These are phyloP conservation scores for Leptothorax acervorum DNA, from an alignment of 2,888 invertebrate genomes.

Conservation along the genomic window DNA sequence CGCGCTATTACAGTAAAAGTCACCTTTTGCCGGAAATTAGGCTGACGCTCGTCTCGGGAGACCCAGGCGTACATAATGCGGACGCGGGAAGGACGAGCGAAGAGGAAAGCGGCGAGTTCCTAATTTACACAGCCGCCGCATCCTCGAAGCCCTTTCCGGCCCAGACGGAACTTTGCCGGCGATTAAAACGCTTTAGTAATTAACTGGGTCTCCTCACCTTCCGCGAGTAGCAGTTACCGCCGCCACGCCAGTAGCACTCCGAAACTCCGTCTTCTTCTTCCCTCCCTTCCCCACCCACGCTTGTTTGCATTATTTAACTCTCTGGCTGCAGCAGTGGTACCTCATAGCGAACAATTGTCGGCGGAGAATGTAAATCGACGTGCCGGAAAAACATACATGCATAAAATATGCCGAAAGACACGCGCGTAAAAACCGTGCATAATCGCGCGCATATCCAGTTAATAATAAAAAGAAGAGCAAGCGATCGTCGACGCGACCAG, in stretches of 20 bases:
- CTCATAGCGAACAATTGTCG: not conserved
- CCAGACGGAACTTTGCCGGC: slow-evolving; percentile 83
- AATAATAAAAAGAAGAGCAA: not conserved
- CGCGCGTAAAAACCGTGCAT: not conserved
- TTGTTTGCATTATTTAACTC: slow-evolving; percentile 46
- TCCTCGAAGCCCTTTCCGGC: slow-evolving; percentile 77
- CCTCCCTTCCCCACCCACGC: not conserved
- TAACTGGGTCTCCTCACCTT: slow-evolving; percentile 85
- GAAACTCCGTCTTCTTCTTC: slow-evolving; percentile 29
- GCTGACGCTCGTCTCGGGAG: slow-evolving; percentile 47
- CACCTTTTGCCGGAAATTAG: slow-evolving; percentile 49
- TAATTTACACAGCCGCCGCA: slow-evolving; percentile 84
- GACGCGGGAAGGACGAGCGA: slow-evolving; percentile 46
- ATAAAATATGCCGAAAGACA: not conserved
- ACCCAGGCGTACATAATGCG: slow-evolving; percentile 52
- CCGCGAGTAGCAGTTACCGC: slow-evolving; percentile 82
- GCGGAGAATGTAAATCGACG: slow-evolving; percentile 11
- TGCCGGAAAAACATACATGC: not conserved
- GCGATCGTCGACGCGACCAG: slow-evolving; percentile 9
- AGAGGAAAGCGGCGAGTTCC: slow-evolving; percentile 79
- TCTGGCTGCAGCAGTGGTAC: not conserved
- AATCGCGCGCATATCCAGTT: not conserved
- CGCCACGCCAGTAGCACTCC: slow-evolving; percentile 60
- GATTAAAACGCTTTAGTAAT: slow-evolving; percentile 86
- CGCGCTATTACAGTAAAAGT: slow-evolving; percentile 49